Percentiles rank a stretch among this genome's conserved stretches.
These are phyloP conservation scores for Hetaerina titia DNA, from an alignment of 2,888 invertebrate genomes.

Conservation along the genomic window DNA sequence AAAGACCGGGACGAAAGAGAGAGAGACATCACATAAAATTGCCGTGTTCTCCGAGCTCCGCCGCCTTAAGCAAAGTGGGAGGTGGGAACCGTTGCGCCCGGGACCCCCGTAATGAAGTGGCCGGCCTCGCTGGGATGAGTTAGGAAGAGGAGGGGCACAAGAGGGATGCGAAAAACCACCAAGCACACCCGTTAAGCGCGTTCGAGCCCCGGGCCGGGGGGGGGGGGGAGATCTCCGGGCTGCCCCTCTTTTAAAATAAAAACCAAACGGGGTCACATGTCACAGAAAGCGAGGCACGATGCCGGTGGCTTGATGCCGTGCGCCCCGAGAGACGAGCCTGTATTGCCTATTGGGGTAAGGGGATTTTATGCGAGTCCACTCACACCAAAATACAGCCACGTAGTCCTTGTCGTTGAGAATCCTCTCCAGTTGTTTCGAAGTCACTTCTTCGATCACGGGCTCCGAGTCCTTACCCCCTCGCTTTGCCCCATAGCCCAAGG, in stretches of 20 bases:
- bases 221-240: not conserved
- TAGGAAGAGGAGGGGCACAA: not conserved
- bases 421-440: conserved; percentile 94
- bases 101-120: not conserved
- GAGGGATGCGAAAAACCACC: not conserved
- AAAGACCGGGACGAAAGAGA: not conserved
- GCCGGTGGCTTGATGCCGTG: not conserved
- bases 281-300: not conserved
- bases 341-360: not conserved
- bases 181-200: not conserved
- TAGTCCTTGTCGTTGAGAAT: conserved; percentile 94
- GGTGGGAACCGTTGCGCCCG: conserved; percentile 15
- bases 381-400: conserved; percentile 98
- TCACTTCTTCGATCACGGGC: conserved; percentile 90
- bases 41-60: not conserved
- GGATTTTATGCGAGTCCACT: conserved; percentile 79
- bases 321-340: no score
- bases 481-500: conserved; percentile 62
- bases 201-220: not conserved
- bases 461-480: conserved; percentile 67
- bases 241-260: not conserved
- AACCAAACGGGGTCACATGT: not conserved
- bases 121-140: not conserved
- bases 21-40: not conserved
- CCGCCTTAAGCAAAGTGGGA: conserved; percentile 30